phyloP scores from a whole-genome alignment of 2,797 vertebrate species.

The Thunnus albacares region DNA sequence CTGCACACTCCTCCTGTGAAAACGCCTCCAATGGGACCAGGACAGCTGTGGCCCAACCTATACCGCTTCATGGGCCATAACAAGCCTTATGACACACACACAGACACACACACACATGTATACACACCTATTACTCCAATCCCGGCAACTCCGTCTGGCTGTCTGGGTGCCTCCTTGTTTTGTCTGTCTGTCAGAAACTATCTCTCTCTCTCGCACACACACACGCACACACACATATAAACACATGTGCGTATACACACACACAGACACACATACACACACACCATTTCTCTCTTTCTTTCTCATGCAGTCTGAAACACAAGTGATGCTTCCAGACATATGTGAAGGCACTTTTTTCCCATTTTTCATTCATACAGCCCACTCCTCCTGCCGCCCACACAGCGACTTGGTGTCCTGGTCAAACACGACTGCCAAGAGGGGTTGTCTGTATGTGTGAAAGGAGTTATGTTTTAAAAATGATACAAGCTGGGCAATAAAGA shows the following conservation, averaged over 20 bases:
- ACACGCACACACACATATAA: conserved; percentile 27
- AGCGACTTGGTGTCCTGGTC: conserved; percentile 43
- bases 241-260: conserved; percentile 31
- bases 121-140: conserved; percentile 54
- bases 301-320: conserved; percentile 51
- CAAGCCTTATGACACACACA: conserved; percentile 79
- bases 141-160: conserved; percentile 62
- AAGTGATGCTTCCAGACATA: conserved; percentile 53
- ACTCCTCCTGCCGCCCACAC: conserved; percentile 53
- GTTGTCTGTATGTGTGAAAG: conserved; percentile 42
- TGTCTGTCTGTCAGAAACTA: conserved; percentile 57
- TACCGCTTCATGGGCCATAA: conserved; percentile 83
- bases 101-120: conserved; percentile 28
- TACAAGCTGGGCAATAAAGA: conserved; percentile 36
- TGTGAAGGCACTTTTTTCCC: conserved; percentile 8
- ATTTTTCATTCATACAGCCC: conserved; percentile 47
- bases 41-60: conserved; percentile 88
- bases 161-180: conserved; percentile 59
- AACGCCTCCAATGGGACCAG: conserved; percentile 81
- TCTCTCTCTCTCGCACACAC: conserved; percentile 13
- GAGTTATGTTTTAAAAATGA: conserved; percentile 47
- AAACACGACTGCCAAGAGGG: conserved; percentile 44
- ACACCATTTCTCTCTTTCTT: conserved; percentile 34
- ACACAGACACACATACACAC: background rate
- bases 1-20: conserved; percentile 80